These are phyloP conservation scores for Caenorhabditis imperialis DNA, from an alignment of 2,888 invertebrate genomes.

Conservation along the genomic window DNA sequence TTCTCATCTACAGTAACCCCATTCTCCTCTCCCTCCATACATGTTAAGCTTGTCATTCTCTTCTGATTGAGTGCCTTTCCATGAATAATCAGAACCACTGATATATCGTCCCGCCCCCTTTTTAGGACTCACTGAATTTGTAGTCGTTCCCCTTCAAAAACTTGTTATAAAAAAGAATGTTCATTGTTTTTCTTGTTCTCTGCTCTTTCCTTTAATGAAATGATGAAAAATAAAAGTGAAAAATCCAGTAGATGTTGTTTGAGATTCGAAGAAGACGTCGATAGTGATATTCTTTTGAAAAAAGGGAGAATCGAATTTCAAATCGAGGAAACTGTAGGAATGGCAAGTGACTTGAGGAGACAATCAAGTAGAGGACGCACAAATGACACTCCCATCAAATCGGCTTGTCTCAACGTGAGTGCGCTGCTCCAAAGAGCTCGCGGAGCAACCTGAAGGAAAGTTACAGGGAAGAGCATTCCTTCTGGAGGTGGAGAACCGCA, in stretches of 20 bases:
- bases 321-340: too few species aligned
- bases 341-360: constrained; percentile 21
- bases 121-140: constrained; percentile 40
- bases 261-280: background rate
- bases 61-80: constrained; percentile 33
- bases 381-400: background rate
- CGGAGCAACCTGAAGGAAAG: too few species aligned
- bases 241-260: background rate
- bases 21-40: constrained; percentile 1
- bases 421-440: too few species aligned
- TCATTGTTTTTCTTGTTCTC: constrained; percentile 47
- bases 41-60: constrained; percentile 36
- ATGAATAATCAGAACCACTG: background rate
- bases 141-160: constrained; percentile 5
- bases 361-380: background rate
- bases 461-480: constrained; percentile 38
- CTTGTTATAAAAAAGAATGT: constrained; percentile 37
- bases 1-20: constrained; percentile 24
- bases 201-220: constrained; percentile 12
- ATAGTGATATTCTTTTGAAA: background rate
- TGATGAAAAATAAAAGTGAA: constrained; percentile 25
- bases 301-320: too few species aligned
- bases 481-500: constrained; percentile 36
- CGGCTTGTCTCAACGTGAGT: constrained; percentile 1
- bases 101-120: constrained; percentile 9